These are phyloP conservation scores for Epizoanthus illoricatus DNA, from an alignment of 92 coral and sea anemone genomes.

Conservation along the genomic window DNA sequence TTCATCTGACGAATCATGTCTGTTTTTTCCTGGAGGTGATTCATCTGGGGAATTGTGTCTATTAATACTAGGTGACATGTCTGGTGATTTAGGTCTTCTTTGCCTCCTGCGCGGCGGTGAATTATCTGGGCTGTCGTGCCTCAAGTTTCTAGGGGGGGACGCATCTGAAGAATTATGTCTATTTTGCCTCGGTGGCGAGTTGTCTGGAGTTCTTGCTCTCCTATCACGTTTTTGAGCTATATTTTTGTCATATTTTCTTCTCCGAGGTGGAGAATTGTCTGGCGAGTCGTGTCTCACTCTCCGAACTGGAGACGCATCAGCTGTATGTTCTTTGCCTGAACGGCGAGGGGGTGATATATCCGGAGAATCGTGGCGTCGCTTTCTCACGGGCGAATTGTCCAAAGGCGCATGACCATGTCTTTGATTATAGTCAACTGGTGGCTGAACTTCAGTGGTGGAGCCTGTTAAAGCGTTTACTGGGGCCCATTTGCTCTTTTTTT, in stretches of 20 bases:
- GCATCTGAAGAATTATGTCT: slow-evolving; percentile 43
- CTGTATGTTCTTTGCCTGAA: slow-evolving; percentile 7
- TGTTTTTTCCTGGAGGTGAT: slow-evolving; percentile 33
- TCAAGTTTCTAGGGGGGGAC: slow-evolving; percentile 53
- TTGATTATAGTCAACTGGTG: background rate
- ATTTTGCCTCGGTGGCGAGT: slow-evolving; percentile 24
- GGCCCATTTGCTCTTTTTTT: slow-evolving; percentile 86
- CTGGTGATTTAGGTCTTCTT: slow-evolving; percentile 51
- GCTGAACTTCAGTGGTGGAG: background rate
- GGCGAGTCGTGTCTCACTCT: slow-evolving; percentile 45
- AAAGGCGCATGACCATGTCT: background rate
- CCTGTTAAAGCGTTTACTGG: slow-evolving; percentile 53
- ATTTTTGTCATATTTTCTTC: slow-evolving; percentile 20
- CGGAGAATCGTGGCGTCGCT: slow-evolving; percentile 32
- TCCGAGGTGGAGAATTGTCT: slow-evolving; percentile 65
- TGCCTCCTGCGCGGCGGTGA: slow-evolving; percentile 82
- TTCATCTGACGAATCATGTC: slow-evolving; percentile 52
- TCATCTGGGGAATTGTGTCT: slow-evolving; percentile 32
- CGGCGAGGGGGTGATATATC: slow-evolving; percentile 32
- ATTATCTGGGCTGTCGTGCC: slow-evolving; percentile 71
- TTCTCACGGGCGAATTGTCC: slow-evolving; percentile 33
- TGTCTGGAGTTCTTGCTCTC: slow-evolving; percentile 25
- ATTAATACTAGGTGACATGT: slow-evolving; percentile 54
- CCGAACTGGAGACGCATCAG: slow-evolving; percentile 16
- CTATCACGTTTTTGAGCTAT: background rate